phyloP scores from a whole-genome alignment of 2,113 vertebrate species.

The Sorex araneus region DNA sequence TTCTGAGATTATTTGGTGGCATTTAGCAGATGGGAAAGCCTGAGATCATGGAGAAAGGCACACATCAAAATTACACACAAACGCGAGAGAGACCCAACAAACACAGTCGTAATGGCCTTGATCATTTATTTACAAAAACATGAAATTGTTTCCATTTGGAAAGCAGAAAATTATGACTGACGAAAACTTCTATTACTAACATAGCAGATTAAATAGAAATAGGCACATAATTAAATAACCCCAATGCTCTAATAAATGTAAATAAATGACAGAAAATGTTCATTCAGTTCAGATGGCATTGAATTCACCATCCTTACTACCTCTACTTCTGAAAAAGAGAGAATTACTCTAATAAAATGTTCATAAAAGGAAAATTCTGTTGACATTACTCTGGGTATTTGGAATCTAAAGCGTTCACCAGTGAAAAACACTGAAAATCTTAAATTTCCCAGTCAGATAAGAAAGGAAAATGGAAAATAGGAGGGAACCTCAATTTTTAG shows the following conservation, averaged over 20 bases:
- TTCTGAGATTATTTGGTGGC: slow-evolving; percentile 43
- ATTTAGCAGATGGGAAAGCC: slow-evolving; percentile 58
- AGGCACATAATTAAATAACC: not conserved
- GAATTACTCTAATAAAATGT: not conserved
- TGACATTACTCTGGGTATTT: not conserved
- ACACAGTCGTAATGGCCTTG: slow-evolving; percentile 30
- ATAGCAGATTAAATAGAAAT: slow-evolving; percentile 16
- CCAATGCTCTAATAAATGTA: too few species aligned
- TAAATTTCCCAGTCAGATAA: not conserved
- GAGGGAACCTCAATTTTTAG: not conserved
- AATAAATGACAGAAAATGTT: not conserved
- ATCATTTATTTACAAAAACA: slow-evolving; percentile 61
- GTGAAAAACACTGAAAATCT: not conserved
- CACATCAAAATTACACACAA: slow-evolving; percentile 34
- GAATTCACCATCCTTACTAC: not conserved
- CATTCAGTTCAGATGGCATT: not conserved
- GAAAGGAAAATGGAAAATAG: not conserved
- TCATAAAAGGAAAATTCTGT: not conserved
- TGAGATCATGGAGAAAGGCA: slow-evolving; percentile 44
- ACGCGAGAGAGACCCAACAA: slow-evolving; percentile 53
- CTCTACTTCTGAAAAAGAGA: not conserved
- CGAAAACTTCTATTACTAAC: slow-evolving; percentile 9
- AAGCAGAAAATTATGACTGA: slow-evolving; percentile 44
- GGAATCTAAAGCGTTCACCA: slow-evolving; percentile 6
- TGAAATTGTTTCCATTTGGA: slow-evolving; percentile 51